These are phyloP conservation scores for Arctia plantaginis DNA, from an alignment of 2,888 invertebrate species.

Conservation along the genomic window DNA sequence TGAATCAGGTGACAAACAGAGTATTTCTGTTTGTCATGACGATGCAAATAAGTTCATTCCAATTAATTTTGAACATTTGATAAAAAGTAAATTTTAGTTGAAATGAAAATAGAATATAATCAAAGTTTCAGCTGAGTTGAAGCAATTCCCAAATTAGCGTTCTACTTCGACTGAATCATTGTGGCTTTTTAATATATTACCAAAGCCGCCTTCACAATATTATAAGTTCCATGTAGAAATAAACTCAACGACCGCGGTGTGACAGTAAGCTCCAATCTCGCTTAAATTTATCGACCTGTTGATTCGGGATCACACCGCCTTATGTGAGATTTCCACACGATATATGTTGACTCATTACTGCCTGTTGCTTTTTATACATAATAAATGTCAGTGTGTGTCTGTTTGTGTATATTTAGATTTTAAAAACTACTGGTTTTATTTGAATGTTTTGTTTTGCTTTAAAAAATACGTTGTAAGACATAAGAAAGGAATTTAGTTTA, in stretches of 20 bases:
- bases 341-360: slow-evolving; percentile 29
- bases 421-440: not conserved
- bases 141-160: not conserved
- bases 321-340: slow-evolving; percentile 28
- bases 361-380: slow-evolving; percentile 30
- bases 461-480: not conserved
- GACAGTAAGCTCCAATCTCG: slow-evolving; percentile 46
- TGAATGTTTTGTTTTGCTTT: not conserved
- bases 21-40: no score
- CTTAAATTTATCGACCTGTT: slow-evolving; percentile 53
- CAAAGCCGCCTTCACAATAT: slow-evolving; percentile 6
- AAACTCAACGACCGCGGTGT: slow-evolving; percentile 31
- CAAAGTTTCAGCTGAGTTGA: not conserved
- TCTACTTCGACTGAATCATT: not conserved
- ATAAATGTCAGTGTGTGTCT: not conserved
- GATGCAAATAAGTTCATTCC: not conserved
- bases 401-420: not conserved
- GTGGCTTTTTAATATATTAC: not conserved
- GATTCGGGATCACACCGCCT: slow-evolving; percentile 35
- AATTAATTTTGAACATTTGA: no score
- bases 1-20: no score
- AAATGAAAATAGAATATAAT: not conserved
- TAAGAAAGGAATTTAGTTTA: not conserved
- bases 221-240: slow-evolving; percentile 23
- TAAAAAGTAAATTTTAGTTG: not conserved